Percentiles rank a stretch among this genome's conserved stretches.
These are phyloP conservation scores for Thamnaconus septentrionalis DNA, from an alignment of 2,113 vertebrate genomes.

Conservation along the genomic window DNA sequence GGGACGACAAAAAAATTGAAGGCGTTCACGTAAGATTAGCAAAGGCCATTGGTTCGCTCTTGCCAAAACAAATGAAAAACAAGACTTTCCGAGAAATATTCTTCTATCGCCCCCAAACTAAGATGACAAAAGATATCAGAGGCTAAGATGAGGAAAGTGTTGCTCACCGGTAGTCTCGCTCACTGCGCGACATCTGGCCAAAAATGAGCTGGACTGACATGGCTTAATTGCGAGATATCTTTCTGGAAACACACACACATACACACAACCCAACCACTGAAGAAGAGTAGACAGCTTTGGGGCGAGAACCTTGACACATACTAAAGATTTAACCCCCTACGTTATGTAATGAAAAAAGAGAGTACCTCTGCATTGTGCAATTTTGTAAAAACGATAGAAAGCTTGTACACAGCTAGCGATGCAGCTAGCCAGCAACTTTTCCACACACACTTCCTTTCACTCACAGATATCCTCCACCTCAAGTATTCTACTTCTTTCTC, in stretches of 20 bases:
- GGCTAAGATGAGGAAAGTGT: slow-evolving; percentile 8
- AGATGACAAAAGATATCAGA: slow-evolving; percentile 13
- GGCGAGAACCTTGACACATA: too few species aligned
- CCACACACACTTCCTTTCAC: too few species aligned
- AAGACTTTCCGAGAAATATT: slow-evolving; percentile 13
- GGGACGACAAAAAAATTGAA: not conserved
- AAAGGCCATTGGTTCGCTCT: slow-evolving; percentile 7
- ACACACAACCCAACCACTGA: not conserved
- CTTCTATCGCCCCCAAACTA: not conserved
- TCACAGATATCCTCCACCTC: too few species aligned
- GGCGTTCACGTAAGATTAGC: not conserved
- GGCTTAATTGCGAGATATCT: not conserved
- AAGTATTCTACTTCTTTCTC: too few species aligned
- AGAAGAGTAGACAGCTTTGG: too few species aligned
- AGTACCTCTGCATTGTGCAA: too few species aligned
- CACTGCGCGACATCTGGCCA: not conserved
- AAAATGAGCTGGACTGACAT: not conserved
- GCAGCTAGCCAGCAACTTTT: too few species aligned
- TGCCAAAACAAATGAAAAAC: slow-evolving; percentile 2
- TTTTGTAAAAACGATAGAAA: too few species aligned
- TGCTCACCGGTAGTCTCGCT: not conserved
- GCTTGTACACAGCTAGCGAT: too few species aligned
- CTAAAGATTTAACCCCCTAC: too few species aligned
- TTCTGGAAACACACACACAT: not conserved
- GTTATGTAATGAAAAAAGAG: too few species aligned